A percentile compares a stretch with the other conserved stretches of the same genome.
Conservation (phyloP, 2,888 invertebrate genomes). For the Heterodera filipjevi region DNA sequence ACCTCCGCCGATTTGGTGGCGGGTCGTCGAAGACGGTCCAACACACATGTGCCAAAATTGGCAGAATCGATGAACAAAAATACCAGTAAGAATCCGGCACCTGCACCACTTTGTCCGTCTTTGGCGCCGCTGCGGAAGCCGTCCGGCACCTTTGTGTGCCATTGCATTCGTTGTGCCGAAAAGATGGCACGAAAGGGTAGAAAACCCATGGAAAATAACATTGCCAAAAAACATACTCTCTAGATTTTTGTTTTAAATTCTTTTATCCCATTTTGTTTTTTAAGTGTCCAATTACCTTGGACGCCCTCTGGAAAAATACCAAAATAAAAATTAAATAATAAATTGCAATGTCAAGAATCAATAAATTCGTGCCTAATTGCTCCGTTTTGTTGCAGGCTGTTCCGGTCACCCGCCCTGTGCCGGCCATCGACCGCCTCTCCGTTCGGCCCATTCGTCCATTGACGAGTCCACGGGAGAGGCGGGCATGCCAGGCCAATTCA, state of each 20-base stretch:
- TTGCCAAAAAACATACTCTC: too few species aligned
- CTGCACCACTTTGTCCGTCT: background rate
- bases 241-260: too few species aligned
- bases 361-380: too few species aligned
- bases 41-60: background rate
- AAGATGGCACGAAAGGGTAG: background rate
- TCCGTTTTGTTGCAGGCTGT: conserved; percentile 23
- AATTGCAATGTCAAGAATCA: too few species aligned
- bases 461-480: conserved; percentile 7
- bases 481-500: background rate
- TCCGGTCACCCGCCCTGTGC: conserved; percentile 19
- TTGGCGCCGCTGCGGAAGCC: background rate
- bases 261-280: too few species aligned
- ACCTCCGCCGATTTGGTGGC: background rate
- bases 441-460: conserved; percentile 21
- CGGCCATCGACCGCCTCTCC: conserved; percentile 9
- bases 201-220: background rate
- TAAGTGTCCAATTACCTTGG: too few species aligned
- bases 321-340: too few species aligned
- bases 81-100: background rate
- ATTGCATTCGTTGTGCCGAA: background rate
- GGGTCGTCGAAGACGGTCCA: background rate
- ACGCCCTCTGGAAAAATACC: too few species aligned
- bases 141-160: background rate
- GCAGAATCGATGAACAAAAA: background rate